Evolutionary conservation across 2,888 invertebrate genomes (phyloP).

Genomic region (Clanis bilineata): DNA sequence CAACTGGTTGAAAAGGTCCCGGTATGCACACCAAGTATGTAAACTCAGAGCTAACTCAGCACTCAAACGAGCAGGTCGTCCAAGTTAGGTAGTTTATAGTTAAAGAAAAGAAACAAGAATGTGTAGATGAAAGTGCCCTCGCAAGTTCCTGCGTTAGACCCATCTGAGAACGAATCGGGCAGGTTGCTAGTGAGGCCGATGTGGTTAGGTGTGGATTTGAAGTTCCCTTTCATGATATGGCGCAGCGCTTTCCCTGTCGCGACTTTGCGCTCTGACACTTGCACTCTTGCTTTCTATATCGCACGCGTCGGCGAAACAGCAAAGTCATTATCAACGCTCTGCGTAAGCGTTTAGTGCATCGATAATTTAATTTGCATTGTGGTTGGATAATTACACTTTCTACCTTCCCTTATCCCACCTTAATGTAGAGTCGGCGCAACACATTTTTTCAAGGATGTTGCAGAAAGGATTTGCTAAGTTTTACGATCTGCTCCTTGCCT

Average conservation of each 20-base stretch:
- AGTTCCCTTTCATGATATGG: constrained; percentile 77
- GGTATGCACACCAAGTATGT: constrained; percentile 49
- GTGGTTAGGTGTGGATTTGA: constrained; percentile 59
- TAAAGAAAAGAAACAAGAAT: constrained; percentile 58
- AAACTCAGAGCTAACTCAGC: constrained; percentile 41
- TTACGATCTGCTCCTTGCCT: no score
- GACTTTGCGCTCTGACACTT: constrained; percentile 68
- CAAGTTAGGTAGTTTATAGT: constrained; percentile 27
- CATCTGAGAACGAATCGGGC: constrained; percentile 59
- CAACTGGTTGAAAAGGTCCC: constrained; percentile 44
- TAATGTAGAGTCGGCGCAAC: no score
- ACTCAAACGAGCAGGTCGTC: constrained; percentile 38
- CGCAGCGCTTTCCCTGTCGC: constrained; percentile 74
- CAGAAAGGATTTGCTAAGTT: no score
- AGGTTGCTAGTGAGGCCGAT: constrained; percentile 56
- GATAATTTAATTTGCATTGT: not conserved
- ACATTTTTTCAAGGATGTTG: no score
- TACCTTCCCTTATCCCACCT: no score
- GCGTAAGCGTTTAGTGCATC: not conserved
- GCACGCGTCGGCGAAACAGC: constrained; percentile 39
- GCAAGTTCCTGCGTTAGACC: constrained; percentile 59
- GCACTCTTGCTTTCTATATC: constrained; percentile 79
- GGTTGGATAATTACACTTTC: not conserved
- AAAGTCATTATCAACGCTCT: not conserved
- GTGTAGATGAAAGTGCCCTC: constrained; percentile 66